phyloP scores from a whole-genome alignment of 2,113 vertebrate genomes.

The Corythornis vintsioides region DNA sequence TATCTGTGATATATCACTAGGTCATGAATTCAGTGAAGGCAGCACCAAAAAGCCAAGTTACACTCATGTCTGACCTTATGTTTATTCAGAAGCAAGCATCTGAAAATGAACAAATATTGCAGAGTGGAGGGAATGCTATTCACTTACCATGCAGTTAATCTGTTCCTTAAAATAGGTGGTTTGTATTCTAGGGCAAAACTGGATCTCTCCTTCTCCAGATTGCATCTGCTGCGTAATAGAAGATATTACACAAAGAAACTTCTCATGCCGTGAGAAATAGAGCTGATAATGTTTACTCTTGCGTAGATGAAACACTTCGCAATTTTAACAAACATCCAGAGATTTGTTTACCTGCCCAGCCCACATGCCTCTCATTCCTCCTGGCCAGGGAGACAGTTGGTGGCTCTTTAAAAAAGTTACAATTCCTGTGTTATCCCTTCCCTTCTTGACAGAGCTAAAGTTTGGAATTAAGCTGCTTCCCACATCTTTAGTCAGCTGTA shows the following conservation, averaged over 20 bases:
- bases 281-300: background rate
- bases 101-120: slow-evolving; percentile 10
- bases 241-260: background rate
- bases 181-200: background rate
- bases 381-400: background rate
- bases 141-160: background rate
- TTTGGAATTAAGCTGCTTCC: background rate
- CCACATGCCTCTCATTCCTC: slow-evolving; percentile 70
- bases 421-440: background rate
- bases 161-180: background rate
- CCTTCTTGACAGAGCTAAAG: background rate
- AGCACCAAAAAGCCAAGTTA: background rate
- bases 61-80: background rate
- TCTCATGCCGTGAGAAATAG: background rate
- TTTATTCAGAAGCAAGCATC: background rate
- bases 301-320: background rate
- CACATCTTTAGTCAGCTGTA: background rate
- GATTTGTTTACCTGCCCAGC: slow-evolving; percentile 59
- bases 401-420: background rate
- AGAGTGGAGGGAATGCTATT: background rate
- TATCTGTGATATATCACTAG: background rate
- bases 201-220: background rate
- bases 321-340: slow-evolving; percentile 60
- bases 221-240: background rate
- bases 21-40: slow-evolving; percentile 9